Percentiles rank a stretch among this genome's conserved stretches.
These are phyloP conservation scores for Cyphomyrus discorhynchus DNA, from an alignment of 2,113 vertebrate genomes.

Conservation along the genomic window DNA sequence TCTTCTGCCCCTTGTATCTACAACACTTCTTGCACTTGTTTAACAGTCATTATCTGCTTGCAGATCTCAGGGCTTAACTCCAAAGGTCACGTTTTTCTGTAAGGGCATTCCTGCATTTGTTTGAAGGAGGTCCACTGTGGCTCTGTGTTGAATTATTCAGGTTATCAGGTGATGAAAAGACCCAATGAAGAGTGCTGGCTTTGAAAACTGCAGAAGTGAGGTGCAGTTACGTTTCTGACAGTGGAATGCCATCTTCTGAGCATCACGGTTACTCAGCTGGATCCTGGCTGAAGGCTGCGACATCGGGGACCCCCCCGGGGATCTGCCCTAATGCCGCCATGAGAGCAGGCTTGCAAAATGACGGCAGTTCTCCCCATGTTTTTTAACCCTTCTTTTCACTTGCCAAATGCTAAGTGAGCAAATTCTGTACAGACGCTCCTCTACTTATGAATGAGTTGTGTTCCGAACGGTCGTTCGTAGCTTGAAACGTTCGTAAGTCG, in stretches of 20 bases:
- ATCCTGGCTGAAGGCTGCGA: background rate
- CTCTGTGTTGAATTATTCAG: constrained; percentile 1
- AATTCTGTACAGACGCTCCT: background rate
- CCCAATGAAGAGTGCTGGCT: background rate
- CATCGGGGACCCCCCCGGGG: background rate
- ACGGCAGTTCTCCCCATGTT: background rate
- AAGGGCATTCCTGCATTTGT: background rate
- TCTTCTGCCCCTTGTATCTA: background rate
- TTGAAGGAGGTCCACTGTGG: background rate
- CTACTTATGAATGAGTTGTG: no score
- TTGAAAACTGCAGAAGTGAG: background rate
- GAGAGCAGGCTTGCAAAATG: background rate
- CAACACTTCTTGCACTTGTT: background rate
- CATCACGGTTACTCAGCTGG: background rate
- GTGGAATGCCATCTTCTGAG: background rate
- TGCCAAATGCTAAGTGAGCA: background rate
- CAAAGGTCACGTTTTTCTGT: background rate
- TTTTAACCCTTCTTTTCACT: background rate
- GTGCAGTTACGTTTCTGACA: background rate
- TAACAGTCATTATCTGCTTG: background rate
- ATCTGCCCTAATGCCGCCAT: background rate
- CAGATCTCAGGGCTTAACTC: background rate
- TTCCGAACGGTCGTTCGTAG: no score
- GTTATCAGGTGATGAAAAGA: background rate
- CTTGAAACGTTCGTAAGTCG: no score